phyloP scores from a whole-genome alignment of 1,140 invertebrate species.

The Orussus abietinus region DNA sequence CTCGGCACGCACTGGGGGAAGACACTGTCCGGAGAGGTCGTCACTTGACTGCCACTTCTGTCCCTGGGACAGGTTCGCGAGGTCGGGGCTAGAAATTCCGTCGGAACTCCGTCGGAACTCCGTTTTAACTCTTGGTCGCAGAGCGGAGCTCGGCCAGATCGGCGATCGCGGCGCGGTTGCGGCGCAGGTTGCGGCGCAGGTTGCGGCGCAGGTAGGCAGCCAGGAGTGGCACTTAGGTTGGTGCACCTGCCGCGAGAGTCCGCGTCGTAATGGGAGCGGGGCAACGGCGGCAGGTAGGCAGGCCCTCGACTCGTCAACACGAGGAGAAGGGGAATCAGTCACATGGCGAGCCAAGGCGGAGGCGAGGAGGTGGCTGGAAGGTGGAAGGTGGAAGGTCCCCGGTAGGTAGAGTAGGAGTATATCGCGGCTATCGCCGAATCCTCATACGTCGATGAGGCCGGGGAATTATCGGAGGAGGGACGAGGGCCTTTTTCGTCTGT shows the following conservation, averaged over 20 bases:
- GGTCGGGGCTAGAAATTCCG: too few relatives aligned
- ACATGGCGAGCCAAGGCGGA: constrained; percentile 39
- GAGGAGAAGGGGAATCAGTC: constrained; percentile 49
- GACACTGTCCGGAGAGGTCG: too few relatives aligned
- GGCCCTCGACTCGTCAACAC: constrained; percentile 47
- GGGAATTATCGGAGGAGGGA: too few relatives aligned
- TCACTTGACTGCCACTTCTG: too few relatives aligned
- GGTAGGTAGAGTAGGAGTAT: background rate
- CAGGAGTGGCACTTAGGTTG: constrained; percentile 47
- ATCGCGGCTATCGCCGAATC: background rate
- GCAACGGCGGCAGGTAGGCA: constrained; percentile 54
- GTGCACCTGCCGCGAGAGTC: constrained; percentile 55
- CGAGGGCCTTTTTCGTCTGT: too few relatives aligned
- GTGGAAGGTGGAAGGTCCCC: background rate
- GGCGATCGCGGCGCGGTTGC: too few relatives aligned
- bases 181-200: too few relatives aligned
- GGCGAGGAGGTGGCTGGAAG: background rate
- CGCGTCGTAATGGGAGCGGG: constrained; percentile 55
- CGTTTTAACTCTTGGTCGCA: too few relatives aligned
- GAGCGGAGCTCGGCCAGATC: too few relatives aligned
- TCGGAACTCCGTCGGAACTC: too few relatives aligned
- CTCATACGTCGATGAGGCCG: background rate
- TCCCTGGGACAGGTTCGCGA: too few relatives aligned
- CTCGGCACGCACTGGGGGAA: too few relatives aligned
- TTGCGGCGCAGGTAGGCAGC: constrained; percentile 34